Conservation (phyloP, 2,888 invertebrate genomes). For the Epirrhoe alternata region DNA sequence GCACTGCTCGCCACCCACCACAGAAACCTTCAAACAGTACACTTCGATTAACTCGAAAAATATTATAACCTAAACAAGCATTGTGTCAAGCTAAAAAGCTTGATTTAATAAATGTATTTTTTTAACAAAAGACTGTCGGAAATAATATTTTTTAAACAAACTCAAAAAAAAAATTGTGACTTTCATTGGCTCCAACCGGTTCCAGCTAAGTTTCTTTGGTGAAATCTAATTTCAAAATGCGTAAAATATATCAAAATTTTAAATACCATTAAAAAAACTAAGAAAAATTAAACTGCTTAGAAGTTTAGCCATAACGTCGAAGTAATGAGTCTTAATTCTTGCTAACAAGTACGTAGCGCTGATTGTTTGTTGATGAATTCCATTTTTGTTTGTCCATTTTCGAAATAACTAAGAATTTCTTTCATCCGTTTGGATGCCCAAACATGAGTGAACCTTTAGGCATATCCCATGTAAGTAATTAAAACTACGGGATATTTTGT, state of each 20-base stretch:
- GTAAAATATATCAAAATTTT: not conserved
- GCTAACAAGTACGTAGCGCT: not conserved
- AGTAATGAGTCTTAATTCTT: not conserved
- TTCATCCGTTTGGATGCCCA: not conserved
- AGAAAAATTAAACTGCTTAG: slow-evolving; percentile 4
- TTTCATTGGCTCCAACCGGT: not conserved
- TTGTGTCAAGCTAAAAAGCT: too few species aligned
- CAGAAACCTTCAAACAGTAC: slow-evolving; percentile 19
- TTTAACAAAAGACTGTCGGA: too few species aligned
- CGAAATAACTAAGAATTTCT: not conserved
- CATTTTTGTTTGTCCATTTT: slow-evolving; percentile 7
- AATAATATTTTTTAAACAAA: too few species aligned
- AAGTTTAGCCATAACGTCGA: slow-evolving; percentile 2
- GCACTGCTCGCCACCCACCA: slow-evolving; percentile 63
- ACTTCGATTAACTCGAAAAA: not conserved
- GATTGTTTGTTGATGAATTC: slow-evolving; percentile 5
- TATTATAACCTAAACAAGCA: not conserved
- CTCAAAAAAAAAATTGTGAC: too few species aligned
- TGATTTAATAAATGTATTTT: too few species aligned
- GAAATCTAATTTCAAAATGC: not conserved
- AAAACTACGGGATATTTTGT: too few species aligned
- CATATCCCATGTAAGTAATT: too few species aligned
- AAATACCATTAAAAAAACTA: slow-evolving; percentile 19
- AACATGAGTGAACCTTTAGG: too few species aligned
- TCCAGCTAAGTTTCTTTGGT: not conserved